Conservation (phyloP, 2,797 vertebrate species). For the Coendou prehensilis region DNA sequence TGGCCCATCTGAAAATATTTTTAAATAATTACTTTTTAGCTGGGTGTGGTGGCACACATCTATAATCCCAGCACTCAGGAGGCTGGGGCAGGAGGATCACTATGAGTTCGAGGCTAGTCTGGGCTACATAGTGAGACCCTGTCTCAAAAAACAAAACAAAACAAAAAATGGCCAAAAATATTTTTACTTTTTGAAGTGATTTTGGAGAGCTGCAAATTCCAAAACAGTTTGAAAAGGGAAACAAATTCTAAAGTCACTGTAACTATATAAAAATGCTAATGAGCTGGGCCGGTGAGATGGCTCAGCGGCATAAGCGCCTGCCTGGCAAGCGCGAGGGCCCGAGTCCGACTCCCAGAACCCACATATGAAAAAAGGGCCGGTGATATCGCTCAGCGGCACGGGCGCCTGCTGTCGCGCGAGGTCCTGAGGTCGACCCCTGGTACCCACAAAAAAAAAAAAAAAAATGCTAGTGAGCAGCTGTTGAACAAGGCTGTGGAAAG, state of each 20-base stretch:
- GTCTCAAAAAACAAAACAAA: background rate
- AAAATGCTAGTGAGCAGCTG: background rate
- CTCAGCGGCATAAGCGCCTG: too few relatives aligned
- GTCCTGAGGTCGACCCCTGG: too few relatives aligned
- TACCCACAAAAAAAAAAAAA: background rate
- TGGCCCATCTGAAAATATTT: background rate
- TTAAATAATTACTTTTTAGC: background rate
- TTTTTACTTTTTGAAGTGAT: slow-evolving; percentile 29
- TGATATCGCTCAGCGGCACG: too few relatives aligned
- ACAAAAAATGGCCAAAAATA: background rate
- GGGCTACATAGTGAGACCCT: background rate
- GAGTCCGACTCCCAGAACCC: too few relatives aligned
- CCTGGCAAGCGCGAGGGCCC: too few relatives aligned
- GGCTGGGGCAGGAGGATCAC: background rate
- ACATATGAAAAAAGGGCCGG: too few relatives aligned
- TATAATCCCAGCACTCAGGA: background rate
- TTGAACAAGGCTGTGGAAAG: background rate
- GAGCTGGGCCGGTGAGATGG: too few relatives aligned
- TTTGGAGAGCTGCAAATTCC: slow-evolving; percentile 8
- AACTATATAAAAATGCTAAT: background rate
- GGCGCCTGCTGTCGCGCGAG: too few relatives aligned
- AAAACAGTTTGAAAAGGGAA: slow-evolving; percentile 67
- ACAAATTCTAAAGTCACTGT: slow-evolving; percentile 41
- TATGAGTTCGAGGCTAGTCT: background rate
- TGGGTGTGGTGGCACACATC: background rate